Evolutionary conservation across 2,113 vertebrate species (phyloP).

Genomic region (Plecturocebus donacophilus): DNA sequence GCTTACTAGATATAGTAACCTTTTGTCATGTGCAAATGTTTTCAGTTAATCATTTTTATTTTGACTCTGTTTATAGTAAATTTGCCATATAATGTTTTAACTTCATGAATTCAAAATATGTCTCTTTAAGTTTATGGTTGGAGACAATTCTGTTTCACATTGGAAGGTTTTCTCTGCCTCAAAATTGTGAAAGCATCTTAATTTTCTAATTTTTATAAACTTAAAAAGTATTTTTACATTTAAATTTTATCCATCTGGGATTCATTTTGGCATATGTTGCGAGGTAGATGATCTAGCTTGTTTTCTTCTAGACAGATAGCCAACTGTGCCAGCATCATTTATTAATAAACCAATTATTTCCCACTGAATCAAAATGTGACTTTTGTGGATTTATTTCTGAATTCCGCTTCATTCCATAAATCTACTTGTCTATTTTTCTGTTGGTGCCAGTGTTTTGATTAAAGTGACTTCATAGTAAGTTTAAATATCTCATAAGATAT

Average conservation of each 20-base stretch:
- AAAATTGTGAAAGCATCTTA: conserved; percentile 9
- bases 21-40: neutral
- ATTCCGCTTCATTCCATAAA: neutral
- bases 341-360: conserved; percentile 62
- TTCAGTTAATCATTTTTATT: conserved; percentile 24
- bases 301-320: conserved; percentile 42
- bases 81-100: neutral
- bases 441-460: neutral
- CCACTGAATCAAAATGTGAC: conserved; percentile 7
- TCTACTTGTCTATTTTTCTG: neutral
- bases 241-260: conserved; percentile 67
- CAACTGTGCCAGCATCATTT: conserved; percentile 48
- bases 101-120: conserved; percentile 17
- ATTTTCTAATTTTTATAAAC: conserved; percentile 51
- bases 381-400: conserved; percentile 45
- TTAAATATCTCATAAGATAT: conserved; percentile 23
- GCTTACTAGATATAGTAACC: neutral
- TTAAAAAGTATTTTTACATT: conserved; percentile 53
- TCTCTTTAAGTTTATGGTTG: neutral
- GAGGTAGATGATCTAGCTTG: conserved; percentile 41
- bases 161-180: neutral
- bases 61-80: neutral
- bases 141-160: neutral
- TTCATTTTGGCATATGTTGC: conserved; percentile 44
- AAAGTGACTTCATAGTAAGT: neutral